Base-by-base conservation (phyloP, 2,113 vertebrate genomes). In the Todiramphus saurophagus region DNA sequence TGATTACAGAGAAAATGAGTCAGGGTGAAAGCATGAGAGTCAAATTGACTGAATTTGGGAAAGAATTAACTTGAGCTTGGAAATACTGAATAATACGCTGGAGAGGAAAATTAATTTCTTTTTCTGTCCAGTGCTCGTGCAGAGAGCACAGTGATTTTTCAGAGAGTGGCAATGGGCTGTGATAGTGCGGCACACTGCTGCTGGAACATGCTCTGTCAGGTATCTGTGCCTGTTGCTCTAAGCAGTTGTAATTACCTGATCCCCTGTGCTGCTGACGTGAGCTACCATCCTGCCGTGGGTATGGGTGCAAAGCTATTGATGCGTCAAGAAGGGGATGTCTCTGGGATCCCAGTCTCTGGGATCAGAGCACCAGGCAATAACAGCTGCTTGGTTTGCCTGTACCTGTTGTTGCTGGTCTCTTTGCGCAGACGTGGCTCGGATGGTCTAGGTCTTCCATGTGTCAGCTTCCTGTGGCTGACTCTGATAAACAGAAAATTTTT, bases 1-100 rank as follows among this genome's bases (percentile, higher is more conserved):
- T 90, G 64, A 91, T 93, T 89, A 70, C 41, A 60, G 44, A 53
- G 35, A 91, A 68, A 94, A 73, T 87, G 92, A 90, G 60, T 93
- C 89, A 92, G 79, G 74, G 56, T 31, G 59, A 20, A 88, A 93
- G 53, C 43, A 64, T 24, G n/a, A 9, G 6, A 91, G 41, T 73
- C 31, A 44, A 58, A 93, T 84, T 82, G 79, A 92, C n/a, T 67
- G 67, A 21, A 86, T 86, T 83, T 90, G 75, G 41, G 80, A 62
- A 80, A 48, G 24, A 80, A 79, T 58, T 76, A 33, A 58, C 7
- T 53, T 80, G 3, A 35, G 21, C 14, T 84, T 74, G 51, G 84
- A 93, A 95, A 84, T 59, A 23, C 63, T 66, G 63, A 41, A 30
- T 27, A 66, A 43, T 9, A 10, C 10, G 30, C 59, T 69, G 76